phyloP scores from a whole-genome alignment of 2,113 vertebrate species.

The Psilopsiagon aymara region DNA sequence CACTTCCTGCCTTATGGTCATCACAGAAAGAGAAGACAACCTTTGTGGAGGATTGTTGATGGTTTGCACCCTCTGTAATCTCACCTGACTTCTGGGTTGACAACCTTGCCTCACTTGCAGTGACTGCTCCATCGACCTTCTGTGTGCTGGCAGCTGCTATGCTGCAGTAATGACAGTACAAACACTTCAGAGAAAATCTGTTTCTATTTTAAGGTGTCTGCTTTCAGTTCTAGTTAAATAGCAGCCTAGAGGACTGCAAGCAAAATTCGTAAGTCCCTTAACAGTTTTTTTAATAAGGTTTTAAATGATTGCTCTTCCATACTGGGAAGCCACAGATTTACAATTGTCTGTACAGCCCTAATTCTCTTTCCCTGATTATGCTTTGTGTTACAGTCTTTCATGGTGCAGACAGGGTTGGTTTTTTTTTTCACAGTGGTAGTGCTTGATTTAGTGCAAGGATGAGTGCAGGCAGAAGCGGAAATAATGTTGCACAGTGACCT shows the following conservation, averaged over 20 bases:
- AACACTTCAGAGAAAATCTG: neutral
- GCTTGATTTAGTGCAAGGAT: neutral
- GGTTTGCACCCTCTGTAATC: neutral
- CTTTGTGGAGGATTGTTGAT: neutral
- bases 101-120: neutral
- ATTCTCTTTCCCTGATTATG: neutral
- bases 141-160: neutral
- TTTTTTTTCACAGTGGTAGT: neutral
- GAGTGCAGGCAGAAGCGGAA: neutral
- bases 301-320: neutral
- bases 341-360: neutral
- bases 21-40: neutral
- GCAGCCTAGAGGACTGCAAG: neutral
- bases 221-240: neutral
- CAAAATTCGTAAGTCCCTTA: neutral
- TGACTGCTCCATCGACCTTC: accelerated
- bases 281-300: neutral
- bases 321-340: neutral
- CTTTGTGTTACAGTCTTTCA: neutral
- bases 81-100: neutral
- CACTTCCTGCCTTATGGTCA: neutral
- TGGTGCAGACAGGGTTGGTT: neutral
- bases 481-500: neutral
- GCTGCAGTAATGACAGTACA: neutral
- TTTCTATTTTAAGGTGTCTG: neutral